Percentiles rank a stretch among this genome's conserved stretches.
Evolutionary conservation across 2,113 vertebrate genomes (phyloP).

Genomic region (Neolamprologus fasciatus): DNA sequence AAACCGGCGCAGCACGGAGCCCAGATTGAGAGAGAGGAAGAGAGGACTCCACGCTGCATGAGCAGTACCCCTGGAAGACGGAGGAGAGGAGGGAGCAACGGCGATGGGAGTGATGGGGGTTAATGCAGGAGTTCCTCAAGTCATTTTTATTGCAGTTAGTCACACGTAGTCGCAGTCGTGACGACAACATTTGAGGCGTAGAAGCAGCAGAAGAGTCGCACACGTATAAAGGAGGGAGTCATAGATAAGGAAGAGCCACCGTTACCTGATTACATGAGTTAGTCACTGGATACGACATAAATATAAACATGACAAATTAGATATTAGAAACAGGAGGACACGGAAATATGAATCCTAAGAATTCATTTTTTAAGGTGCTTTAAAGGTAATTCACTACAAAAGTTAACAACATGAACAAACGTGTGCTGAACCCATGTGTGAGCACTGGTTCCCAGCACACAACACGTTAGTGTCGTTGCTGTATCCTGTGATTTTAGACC

Average conservation of each 20-base stretch:
- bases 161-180: neutral
- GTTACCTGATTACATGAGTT: neutral
- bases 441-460: neutral
- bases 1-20: slow-evolving; percentile 66
- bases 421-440: neutral
- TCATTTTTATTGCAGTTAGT: neutral
- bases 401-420: neutral
- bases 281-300: accelerated
- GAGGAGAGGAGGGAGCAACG: slow-evolving; percentile 1
- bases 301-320: neutral
- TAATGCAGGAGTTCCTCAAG: neutral
- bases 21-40: slow-evolving; percentile 47
- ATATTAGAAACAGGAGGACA: neutral
- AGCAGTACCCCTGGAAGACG: slow-evolving; percentile 42
- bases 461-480: neutral
- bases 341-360: neutral
- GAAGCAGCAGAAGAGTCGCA: neutral
- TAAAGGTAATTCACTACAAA: neutral
- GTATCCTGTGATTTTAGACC: neutral
- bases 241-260: neutral
- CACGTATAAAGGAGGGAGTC: neutral
- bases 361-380: neutral
- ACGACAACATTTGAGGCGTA: neutral
- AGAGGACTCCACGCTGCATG: slow-evolving; percentile 39
- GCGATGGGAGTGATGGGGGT: slow-evolving; percentile 3